Conservation (phyloP, 2,888 invertebrate species). For the Trypoxylon attenuatum region DNA sequence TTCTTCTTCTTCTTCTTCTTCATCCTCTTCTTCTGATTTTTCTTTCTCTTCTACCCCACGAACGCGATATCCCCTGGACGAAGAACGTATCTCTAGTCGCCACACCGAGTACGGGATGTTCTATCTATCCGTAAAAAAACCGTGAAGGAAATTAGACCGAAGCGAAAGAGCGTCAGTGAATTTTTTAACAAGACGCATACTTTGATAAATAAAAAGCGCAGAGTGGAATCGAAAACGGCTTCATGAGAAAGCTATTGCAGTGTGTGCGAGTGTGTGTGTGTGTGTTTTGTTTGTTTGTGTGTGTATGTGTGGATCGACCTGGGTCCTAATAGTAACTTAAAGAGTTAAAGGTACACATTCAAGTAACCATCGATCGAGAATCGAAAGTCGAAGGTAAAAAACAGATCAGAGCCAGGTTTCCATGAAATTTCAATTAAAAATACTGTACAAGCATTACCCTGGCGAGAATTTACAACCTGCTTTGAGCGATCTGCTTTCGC, state of each 20-base stretch:
- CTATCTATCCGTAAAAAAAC: not conserved
- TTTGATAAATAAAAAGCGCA: too few relatives aligned
- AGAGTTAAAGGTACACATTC: constrained; percentile 32
- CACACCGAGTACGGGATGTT: not conserved
- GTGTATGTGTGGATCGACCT: too few relatives aligned
- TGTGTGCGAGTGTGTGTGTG: too few relatives aligned
- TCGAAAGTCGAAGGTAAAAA: constrained; percentile 49
- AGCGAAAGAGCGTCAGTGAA: constrained; percentile 9
- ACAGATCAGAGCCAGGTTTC: constrained; percentile 57
- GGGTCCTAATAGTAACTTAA: constrained; percentile 42
- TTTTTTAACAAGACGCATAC: constrained; percentile 20
- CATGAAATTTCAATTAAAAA: constrained; percentile 65
- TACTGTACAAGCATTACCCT: constrained; percentile 68
- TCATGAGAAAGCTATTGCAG: constrained; percentile 34
- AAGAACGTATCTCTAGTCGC: too few relatives aligned
- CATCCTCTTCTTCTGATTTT: too few relatives aligned
- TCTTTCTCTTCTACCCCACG: too few relatives aligned
- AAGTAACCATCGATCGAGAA: constrained; percentile 43
- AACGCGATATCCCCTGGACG: too few relatives aligned
- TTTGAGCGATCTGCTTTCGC: constrained; percentile 47
- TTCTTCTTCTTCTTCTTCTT: too few relatives aligned
- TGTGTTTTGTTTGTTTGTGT: too few relatives aligned
- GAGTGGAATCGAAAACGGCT: constrained; percentile 5
- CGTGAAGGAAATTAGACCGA: not conserved
- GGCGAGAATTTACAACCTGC: constrained; percentile 62